Base-by-base conservation (phyloP, 2,113 vertebrate species). In the Polypterus bichir region DNA sequence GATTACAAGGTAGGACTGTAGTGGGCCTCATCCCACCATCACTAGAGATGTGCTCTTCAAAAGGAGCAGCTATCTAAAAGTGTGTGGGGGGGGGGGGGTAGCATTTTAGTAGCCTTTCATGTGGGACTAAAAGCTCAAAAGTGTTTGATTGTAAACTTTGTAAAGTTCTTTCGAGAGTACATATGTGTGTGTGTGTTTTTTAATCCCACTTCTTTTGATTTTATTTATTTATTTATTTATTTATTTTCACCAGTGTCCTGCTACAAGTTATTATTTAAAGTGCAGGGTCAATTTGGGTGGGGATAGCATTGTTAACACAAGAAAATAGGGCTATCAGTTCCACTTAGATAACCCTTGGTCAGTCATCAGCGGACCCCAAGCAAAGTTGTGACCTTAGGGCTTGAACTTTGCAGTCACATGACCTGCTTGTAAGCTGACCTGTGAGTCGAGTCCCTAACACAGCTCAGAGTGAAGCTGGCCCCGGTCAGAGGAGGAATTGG, bases 321-420 rank as follows among this genome's bases (percentile, higher is more conserved):
- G 66, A 83, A 86, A 88, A 84, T 81, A 82, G 84, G 85, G 79
- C 83, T 86, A 91, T 92, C 88, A 88, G 86, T 90, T 91, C 87
- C 86, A 89, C 88, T 87, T 82, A 88, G 88, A 91, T 91, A 92
- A 90, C 85, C 88, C 86, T 82, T 86, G 69, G 83, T 81, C 89
- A 87, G 89, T 27, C 27, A 27, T 27, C 90, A 92, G 89, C 84
- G 79, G 85, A 86, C 82, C 87, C 84, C 77, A 75, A 84, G 80
- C 85, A 83, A 81, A 84, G 74, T 80, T 67, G 76, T 92, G 92
- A 94, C 91, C 92, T 85, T 83, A 74, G 88, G 86, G 92, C 87
- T 89, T 93, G 92, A 93, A 92, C 91, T 92, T 85, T 82, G 76
- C 60, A 72, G 81, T 91, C 92, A 94, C 86, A 87, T 94, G 92